Evolutionary conservation across 1,140 invertebrate species (phyloP).

Genomic region (Eubasilissa regina): DNA sequence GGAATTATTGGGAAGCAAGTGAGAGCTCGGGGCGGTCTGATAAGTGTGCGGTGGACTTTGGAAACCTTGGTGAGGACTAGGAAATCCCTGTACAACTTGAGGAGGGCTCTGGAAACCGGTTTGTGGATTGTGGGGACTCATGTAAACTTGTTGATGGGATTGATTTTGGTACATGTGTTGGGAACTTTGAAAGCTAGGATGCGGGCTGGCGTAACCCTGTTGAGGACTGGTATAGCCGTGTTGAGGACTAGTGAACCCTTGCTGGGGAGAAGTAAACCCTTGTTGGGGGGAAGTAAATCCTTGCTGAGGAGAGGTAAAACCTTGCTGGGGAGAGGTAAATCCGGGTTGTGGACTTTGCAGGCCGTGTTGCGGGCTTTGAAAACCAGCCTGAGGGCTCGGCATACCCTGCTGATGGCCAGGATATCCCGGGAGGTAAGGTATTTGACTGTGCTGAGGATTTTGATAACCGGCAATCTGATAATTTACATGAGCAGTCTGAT

Average conservation of each 20-base stretch:
- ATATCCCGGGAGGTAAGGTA: slow-evolving; percentile 60
- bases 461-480: slow-evolving; percentile 63
- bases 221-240: slow-evolving; percentile 50
- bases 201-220: slow-evolving; percentile 49
- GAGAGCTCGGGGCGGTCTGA: slow-evolving; percentile 22
- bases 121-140: slow-evolving; percentile 66
- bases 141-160: slow-evolving; percentile 60
- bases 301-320: slow-evolving; percentile 47
- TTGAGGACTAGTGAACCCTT: slow-evolving; percentile 41
- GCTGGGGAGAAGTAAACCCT: slow-evolving; percentile 42
- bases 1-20: too few species aligned
- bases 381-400: slow-evolving; percentile 61
- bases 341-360: slow-evolving; percentile 58
- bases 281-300: slow-evolving; percentile 37
- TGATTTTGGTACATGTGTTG: slow-evolving; percentile 68
- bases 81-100: slow-evolving; percentile 57
- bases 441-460: slow-evolving; percentile 63
- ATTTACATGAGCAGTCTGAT: slow-evolving; percentile 5
- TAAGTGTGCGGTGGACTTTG: slow-evolving; percentile 67
- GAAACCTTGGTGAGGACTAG: slow-evolving; percentile 66
- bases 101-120: slow-evolving; percentile 67
- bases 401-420: slow-evolving; percentile 63
- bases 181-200: slow-evolving; percentile 57
- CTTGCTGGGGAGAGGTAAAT: slow-evolving; percentile 50
- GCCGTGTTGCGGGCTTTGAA: slow-evolving; percentile 66